Conservation (phyloP, 2,113 vertebrate genomes). For the Peromyscus leucopus region DNA sequence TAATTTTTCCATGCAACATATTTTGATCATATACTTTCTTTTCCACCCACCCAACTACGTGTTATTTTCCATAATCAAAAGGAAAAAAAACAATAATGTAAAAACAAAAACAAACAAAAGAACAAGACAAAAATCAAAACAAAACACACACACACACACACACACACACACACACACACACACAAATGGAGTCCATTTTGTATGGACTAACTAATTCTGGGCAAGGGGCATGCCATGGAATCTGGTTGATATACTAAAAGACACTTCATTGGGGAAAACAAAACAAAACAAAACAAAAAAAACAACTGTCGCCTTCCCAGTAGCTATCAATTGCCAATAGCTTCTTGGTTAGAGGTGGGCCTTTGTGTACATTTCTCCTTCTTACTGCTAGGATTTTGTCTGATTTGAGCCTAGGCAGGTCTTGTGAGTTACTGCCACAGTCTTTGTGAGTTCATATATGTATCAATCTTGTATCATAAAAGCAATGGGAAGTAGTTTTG, state of each 20-base stretch:
- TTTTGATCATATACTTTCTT: neutral
- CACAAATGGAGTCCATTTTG: neutral
- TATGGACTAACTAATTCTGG: neutral
- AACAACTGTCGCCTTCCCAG: no score
- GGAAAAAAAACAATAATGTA: neutral
- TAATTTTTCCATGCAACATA: no score
- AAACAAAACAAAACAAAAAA: no score
- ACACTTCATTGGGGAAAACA: neutral
- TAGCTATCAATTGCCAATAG: neutral
- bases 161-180: neutral
- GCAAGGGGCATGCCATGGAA: neutral
- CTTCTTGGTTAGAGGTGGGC: no score
- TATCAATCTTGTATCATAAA: neutral
- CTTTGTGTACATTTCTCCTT: no score
- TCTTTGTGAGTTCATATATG: neutral
- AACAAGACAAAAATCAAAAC: neutral
- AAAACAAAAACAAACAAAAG: neutral
- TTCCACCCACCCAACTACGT: neutral
- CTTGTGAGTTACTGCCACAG: neutral
- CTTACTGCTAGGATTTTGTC: neutral
- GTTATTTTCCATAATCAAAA: neutral
- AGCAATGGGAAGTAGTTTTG: neutral
- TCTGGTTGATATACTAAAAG: neutral
- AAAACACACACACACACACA: neutral
- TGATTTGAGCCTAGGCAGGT: neutral